A percentile compares a stretch with the other conserved stretches of the same genome.
Evolutionary conservation across 2,888 invertebrate genomes (phyloP).

Genomic region (Prosapia bicincta): DNA sequence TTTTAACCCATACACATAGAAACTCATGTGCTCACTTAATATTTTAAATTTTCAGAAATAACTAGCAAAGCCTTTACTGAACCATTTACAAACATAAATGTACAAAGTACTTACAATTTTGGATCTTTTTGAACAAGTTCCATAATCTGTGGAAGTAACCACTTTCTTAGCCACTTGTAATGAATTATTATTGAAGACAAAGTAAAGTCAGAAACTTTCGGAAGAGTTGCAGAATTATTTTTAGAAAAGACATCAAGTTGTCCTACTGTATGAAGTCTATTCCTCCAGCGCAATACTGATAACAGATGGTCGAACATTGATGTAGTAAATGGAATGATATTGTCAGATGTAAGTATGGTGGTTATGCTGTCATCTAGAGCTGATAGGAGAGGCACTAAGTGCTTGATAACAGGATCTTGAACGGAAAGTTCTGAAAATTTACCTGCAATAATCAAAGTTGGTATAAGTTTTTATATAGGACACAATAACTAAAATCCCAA

Average conservation of each 20-base stretch:
- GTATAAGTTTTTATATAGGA: too few relatives aligned
- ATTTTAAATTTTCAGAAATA: too few relatives aligned
- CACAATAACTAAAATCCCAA: too few relatives aligned
- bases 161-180: slow-evolving; percentile 70
- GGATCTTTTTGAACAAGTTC: slow-evolving; percentile 14
- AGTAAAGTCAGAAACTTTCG: slow-evolving; percentile 48
- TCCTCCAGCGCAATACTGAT: slow-evolving; percentile 54
- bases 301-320: slow-evolving; percentile 43
- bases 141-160: slow-evolving; percentile 48
- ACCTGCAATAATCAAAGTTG: slow-evolving; percentile 23
- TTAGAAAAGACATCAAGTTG: slow-evolving; percentile 45
- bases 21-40: too few relatives aligned
- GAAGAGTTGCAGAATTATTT: slow-evolving; percentile 33
- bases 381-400: background rate
- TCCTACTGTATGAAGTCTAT: slow-evolving; percentile 50
- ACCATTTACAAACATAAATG: too few relatives aligned
- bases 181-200: slow-evolving; percentile 63
- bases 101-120: slow-evolving; percentile 12
- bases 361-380: slow-evolving; percentile 18
- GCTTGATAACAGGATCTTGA: slow-evolving; percentile 5
- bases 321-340: background rate
- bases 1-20: too few relatives aligned
- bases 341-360: background rate
- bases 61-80: too few relatives aligned
- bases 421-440: slow-evolving; percentile 47